A percentile compares a stretch with the other conserved stretches of the same genome.
phyloP scores from a whole-genome alignment of 2,113 vertebrate species.

The Panurus biarmicus region DNA sequence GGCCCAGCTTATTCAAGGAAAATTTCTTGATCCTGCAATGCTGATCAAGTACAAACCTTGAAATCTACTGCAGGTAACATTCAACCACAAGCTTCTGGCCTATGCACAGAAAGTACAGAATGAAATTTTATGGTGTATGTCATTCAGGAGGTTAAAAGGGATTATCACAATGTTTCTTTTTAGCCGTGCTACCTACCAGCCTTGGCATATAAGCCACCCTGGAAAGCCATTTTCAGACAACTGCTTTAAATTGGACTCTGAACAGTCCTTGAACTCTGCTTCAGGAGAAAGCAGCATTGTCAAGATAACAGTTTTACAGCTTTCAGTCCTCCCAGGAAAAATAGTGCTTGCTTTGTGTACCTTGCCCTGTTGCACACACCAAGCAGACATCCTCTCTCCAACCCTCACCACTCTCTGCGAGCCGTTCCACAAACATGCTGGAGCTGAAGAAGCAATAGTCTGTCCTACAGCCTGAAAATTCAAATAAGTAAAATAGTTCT shows the following conservation, averaged over 20 bases:
- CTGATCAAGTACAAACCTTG: not conserved
- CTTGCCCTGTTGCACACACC: not conserved
- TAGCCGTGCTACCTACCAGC: not conserved
- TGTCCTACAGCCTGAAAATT: not conserved
- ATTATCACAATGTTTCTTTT: slow-evolving; percentile 36
- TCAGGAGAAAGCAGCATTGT: slow-evolving; percentile 24
- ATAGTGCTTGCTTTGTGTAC: not conserved
- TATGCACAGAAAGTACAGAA: not conserved
- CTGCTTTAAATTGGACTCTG: not conserved
- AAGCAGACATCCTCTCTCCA: not conserved
- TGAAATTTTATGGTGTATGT: slow-evolving; percentile 8
- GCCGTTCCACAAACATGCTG: not conserved
- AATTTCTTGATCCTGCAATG: not conserved
- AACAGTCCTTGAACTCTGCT: slow-evolving; percentile 1
- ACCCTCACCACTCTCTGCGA: not conserved
- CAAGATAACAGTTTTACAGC: not conserved
- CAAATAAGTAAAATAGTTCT: not conserved
- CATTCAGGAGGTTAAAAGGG: not conserved
- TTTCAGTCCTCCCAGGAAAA: not conserved
- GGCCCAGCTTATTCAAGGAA: not conserved
- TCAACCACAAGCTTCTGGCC: slow-evolving; percentile 1
- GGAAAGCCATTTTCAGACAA: slow-evolving; percentile 23
- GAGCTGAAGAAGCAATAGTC: not conserved
- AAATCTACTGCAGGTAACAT: slow-evolving; percentile 4
- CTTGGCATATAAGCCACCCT: not conserved